Evolutionary conservation across 2,797 vertebrate species (phyloP), one percentile per base, ranked within the genome.

Genomic region (Arnoldichthys spilopterus): DNA sequence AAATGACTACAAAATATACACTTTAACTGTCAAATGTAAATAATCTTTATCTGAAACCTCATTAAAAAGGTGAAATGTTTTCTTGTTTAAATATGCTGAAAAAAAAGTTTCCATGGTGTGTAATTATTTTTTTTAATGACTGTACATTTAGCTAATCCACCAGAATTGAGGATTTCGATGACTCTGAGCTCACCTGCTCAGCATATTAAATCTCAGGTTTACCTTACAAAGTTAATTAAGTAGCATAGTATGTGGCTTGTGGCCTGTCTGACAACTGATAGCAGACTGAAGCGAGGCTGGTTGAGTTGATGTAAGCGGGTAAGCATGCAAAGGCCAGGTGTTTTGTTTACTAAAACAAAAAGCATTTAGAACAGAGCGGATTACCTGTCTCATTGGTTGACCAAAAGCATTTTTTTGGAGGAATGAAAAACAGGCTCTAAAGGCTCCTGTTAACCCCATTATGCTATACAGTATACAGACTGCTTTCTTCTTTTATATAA

Each of bases 401-500:
- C 26, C 26, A 61, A 30, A 26, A 6, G 26, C 15, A 16, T 15
- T 61, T 26, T 28, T 59, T 12, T 58, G 4, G 22, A 58, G 13
- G 22, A 37, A 37, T 37, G 37, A 37, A 37, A 37, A 37, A 37
- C 4, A 45, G n/a, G n/a, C 43, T 45, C 2, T 12, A 45, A 54
- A 54, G 6, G 8, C 54, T 53, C 11, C 34, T 8, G 16, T 28
- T 37, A 13, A 30, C 8, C 26, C 26, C 40, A 53, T 13, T 16
- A 63, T 34, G 9, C 8, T 4, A 5, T 32, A 76, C 13, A 54
- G 20, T 1, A 51, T 32, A 34, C 26, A 67, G 49, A 72, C 67
- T 82, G 49, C 72, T 81, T 56, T 62, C 63, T 28, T 63, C 43
- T 53, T 47, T 53, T 61, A 64, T 69, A 74, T 64, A 64, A 80